A percentile compares a stretch with the other conserved stretches of the same genome.
phyloP scores from a whole-genome alignment of 2,113 vertebrate species.

The Dasypus novemcinctus region DNA sequence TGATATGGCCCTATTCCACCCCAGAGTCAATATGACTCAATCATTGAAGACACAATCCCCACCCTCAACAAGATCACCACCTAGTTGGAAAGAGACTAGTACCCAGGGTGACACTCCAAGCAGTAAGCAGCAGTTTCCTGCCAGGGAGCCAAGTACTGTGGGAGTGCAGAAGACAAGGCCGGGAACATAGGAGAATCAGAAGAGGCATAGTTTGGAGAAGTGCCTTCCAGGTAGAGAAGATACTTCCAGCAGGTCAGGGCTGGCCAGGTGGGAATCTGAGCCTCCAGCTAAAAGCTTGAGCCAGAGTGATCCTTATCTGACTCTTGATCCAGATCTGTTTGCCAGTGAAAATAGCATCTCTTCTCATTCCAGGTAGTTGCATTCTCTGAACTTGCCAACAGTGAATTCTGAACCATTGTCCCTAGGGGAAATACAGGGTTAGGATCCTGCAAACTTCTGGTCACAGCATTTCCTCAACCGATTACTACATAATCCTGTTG shows the following conservation, averaged over 20 bases:
- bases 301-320: accelerated
- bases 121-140: not conserved
- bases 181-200: not conserved
- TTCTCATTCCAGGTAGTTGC: too few relatives aligned
- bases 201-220: not conserved
- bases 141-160: not conserved
- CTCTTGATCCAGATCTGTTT: not conserved
- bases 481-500: too few relatives aligned
- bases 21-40: not conserved
- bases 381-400: too few relatives aligned
- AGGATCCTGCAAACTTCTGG: too few relatives aligned
- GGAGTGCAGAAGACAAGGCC: not conserved
- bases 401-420: too few relatives aligned
- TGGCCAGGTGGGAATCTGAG: not conserved
- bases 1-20: too few relatives aligned
- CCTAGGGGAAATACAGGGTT: too few relatives aligned
- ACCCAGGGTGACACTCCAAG: not conserved
- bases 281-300: not conserved
- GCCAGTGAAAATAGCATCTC: not conserved
- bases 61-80: not conserved
- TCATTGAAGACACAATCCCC: not conserved
- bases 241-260: not conserved
- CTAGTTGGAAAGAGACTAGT: not conserved
- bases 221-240: not conserved
- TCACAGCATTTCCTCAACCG: too few relatives aligned